Base-by-base conservation (phyloP, 23 tunicate species). In the Phallusia fumigata region DNA sequence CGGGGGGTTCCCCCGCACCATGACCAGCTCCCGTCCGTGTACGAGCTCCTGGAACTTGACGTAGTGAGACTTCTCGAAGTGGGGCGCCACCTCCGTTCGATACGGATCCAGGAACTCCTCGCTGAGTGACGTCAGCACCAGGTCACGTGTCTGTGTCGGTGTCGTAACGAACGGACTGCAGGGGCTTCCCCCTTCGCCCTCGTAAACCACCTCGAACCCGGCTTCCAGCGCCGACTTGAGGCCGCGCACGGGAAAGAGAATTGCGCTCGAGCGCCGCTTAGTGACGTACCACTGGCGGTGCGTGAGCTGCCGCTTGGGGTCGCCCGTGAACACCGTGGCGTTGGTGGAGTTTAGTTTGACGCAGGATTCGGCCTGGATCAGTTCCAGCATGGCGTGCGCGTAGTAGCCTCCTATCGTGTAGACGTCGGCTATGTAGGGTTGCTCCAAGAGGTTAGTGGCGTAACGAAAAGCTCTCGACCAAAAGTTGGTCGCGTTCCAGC, bases 171-270 rank as follows among this genome's bases (percentile, higher is more conserved):
- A 80, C 30, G 88, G 81, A 30, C 84, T 36, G 83, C 89, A 90
- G 8, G 86, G 73, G 0, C 84, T 32, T 2, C 95, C 86, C 2
- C 95, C 95, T 77, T 85, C 95, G n/a, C 95, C 95, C 47, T 90
- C 95, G 53, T 85, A 90, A 2, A 87, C 84, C 34, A 90, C 74
- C 49, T 85, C 86, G 6, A 90, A 30, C 33, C 82, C 51, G 35
- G 95, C 89, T 81, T 81, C 83, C 45, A 90, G 24, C 24, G 95
- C 95, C 36, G 89, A 86, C 58, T 49, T 58, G 30, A 90, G 58
- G 50, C 77, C 80, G 11, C 22, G 24, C 19, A 90, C 89, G 30
- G 88, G 50, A 85, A 85, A 80, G 13, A 86, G 21, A 1, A 21
- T 47, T 31, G 73, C 88, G 18, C 35, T 75, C 21, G 76, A 32